These are phyloP conservation scores for Triops longicaudatus DNA, from an alignment of 1,140 invertebrate species.

Conservation along the genomic window DNA sequence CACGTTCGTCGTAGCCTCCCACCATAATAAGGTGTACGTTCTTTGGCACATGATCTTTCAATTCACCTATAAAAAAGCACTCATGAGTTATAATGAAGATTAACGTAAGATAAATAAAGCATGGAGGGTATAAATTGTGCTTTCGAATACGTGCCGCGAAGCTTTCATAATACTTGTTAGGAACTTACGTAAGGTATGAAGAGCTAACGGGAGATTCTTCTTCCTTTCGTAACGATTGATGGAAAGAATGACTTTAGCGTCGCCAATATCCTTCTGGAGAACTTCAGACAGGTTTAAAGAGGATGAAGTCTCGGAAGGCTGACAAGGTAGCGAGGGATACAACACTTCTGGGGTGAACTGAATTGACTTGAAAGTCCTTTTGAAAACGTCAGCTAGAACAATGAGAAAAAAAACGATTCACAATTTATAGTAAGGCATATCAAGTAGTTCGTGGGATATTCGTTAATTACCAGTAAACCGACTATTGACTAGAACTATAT, in stretches of 20 bases:
- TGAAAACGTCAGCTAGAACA: slow-evolving; percentile 60
- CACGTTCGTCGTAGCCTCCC: slow-evolving; percentile 89
- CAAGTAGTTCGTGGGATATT: neutral
- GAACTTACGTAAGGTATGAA: slow-evolving; percentile 67
- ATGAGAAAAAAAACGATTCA: neutral
- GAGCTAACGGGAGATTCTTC: slow-evolving; percentile 80
- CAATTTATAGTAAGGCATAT: too few relatives aligned
- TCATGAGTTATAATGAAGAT: too few relatives aligned
- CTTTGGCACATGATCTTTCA: slow-evolving; percentile 38
- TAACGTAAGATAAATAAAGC: too few relatives aligned
- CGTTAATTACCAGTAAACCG: neutral
- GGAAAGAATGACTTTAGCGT: slow-evolving; percentile 51
- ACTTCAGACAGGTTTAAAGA: slow-evolving; percentile 20
- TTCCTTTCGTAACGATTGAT: slow-evolving; percentile 97
- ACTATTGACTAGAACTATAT: slow-evolving; percentile 33
- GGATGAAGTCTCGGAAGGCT: slow-evolving; percentile 45
- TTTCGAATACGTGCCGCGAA: neutral
- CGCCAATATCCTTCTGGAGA: slow-evolving; percentile 40
- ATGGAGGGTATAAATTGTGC: too few relatives aligned
- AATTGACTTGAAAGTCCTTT: slow-evolving; percentile 69
- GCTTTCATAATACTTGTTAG: neutral
- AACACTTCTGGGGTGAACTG: slow-evolving; percentile 64
- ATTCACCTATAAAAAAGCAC: slow-evolving; percentile 29
- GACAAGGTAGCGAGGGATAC: slow-evolving; percentile 86
- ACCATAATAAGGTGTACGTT: slow-evolving; percentile 80